A percentile compares a stretch with the other conserved stretches of the same genome.
Evolutionary conservation across 2,113 vertebrate genomes (phyloP).

Genomic region (Nycticebus coucang): DNA sequence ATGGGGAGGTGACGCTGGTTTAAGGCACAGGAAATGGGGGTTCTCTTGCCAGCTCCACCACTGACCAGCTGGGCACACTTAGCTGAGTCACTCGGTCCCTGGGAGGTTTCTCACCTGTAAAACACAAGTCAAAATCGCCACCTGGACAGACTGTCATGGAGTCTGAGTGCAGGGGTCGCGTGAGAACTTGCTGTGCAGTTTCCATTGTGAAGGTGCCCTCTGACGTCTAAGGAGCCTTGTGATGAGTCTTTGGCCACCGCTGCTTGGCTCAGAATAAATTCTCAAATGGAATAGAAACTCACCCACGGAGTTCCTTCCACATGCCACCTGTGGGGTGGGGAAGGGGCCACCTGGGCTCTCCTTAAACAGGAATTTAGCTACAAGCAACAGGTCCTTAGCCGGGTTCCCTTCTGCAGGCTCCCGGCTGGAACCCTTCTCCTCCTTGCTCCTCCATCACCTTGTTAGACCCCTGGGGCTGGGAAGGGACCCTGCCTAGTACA

Average conservation of each 20-base stretch:
- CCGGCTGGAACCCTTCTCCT: neutral
- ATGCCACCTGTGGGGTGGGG: neutral
- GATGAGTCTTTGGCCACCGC: neutral
- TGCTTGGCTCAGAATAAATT: neutral
- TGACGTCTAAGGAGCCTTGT: neutral
- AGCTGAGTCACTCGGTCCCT: neutral
- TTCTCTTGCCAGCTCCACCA: too few species aligned
- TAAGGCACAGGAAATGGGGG: too few species aligned
- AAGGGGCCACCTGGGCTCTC: neutral
- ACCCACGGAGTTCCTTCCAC: neutral
- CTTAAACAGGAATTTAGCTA: too few species aligned
- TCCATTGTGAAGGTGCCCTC: too few species aligned
- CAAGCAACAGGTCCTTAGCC: neutral
- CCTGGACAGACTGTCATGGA: neutral
- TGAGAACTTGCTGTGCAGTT: neutral
- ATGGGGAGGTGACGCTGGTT: neutral
- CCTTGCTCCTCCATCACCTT: fast-evolving
- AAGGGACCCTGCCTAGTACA: neutral
- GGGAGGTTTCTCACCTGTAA: neutral
- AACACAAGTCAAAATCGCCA: too few species aligned
- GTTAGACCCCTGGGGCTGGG: neutral
- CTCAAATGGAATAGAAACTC: neutral
- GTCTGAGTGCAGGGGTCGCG: fast-evolving
- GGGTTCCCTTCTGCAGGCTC: neutral
- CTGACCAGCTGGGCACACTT: neutral